Conservation (phyloP, 92 coral and sea anemone species). For the Epizoanthus scotinus region DNA sequence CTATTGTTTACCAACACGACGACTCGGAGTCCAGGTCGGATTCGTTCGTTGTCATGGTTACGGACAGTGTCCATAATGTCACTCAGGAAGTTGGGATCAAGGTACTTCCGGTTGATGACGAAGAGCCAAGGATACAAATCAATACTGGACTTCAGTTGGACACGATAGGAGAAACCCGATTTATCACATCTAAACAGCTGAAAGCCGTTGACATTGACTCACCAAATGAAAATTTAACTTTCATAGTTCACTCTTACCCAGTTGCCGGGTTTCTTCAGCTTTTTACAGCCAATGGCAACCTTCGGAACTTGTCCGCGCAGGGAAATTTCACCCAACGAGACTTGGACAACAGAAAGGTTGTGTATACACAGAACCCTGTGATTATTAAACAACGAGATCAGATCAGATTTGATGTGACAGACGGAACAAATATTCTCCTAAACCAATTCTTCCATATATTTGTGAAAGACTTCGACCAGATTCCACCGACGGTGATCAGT, state of each 20-base stretch:
- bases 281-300: constrained; percentile 57
- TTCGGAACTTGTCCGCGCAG: constrained; percentile 56
- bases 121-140: constrained; percentile 76
- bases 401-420: constrained; percentile 86
- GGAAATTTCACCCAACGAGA: constrained; percentile 69
- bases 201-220: constrained; percentile 88
- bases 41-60: constrained; percentile 66
- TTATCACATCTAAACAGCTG: constrained; percentile 70
- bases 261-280: constrained; percentile 69
- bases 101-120: constrained; percentile 87
- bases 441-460: constrained; percentile 83
- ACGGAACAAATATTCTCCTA: constrained; percentile 75
- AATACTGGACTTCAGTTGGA: constrained; percentile 74
- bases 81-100: constrained; percentile 63
- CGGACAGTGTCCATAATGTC: constrained; percentile 83
- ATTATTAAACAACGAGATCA: constrained; percentile 65
- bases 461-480: constrained; percentile 65
- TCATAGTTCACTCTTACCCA: constrained; percentile 71
- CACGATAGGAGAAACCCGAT: constrained; percentile 75
- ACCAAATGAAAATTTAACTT: constrained; percentile 77
- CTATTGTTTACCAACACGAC: constrained; percentile 89
- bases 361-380: constrained; percentile 70
- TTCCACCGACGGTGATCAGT: constrained; percentile 85
- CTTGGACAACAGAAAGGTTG: constrained; percentile 63
- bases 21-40: constrained; percentile 85